phyloP scores from a whole-genome alignment of 2,113 vertebrate species.

The Zapornia atra region DNA sequence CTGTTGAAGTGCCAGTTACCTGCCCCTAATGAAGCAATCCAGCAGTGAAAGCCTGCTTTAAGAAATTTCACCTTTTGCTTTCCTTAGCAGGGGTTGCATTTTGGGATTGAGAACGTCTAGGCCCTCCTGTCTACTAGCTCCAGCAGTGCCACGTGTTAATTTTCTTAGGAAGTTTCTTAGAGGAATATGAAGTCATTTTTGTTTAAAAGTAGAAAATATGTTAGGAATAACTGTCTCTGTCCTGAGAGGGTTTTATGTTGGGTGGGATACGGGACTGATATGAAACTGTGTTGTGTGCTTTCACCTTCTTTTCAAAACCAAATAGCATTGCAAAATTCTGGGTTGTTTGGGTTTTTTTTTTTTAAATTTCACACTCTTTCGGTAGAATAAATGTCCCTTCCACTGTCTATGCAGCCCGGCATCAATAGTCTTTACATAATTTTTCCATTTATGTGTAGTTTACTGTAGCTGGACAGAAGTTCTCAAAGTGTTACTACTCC shows the following conservation, averaged over 20 bases:
- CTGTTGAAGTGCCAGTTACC: background rate
- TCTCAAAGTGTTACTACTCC: constrained; percentile 80
- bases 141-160: background rate
- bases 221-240: background rate
- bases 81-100: background rate
- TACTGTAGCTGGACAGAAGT: background rate
- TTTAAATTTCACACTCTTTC: background rate
- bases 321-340: background rate
- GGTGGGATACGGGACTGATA: background rate
- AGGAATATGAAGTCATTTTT: background rate
- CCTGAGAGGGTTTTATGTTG: background rate
- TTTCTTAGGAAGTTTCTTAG: background rate
- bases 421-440: background rate
- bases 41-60: background rate
- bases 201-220: background rate
- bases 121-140: background rate
- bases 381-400: constrained; percentile 44
- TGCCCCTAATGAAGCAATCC: background rate
- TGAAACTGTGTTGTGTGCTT: background rate
- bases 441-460: background rate
- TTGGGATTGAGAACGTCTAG: background rate
- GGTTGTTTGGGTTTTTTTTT: background rate
- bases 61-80: background rate
- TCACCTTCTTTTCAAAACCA: background rate
- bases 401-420: background rate